Evolutionary conservation across 2,797 vertebrate genomes (phyloP), one percentile per base, ranked within the genome.

Genomic region (Gallirallus australis): DNA sequence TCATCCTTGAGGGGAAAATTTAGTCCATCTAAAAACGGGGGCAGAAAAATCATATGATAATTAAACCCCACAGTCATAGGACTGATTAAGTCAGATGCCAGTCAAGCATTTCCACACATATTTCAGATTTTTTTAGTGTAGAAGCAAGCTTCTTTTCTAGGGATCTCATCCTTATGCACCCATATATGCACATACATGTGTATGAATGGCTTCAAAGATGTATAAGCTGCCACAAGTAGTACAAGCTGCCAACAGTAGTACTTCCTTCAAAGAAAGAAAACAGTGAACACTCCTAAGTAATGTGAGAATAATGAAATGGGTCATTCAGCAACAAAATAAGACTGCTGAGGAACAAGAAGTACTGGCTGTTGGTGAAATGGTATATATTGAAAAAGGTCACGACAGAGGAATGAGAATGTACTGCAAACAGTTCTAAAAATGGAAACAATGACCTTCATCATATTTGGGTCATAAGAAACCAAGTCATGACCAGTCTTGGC

Each of bases 381-480:
- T 61, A 77, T 70, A 70, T 48, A 65, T 86, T 84, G 28, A 20
- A 84, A 95, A 94, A 96, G 82, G 90, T 88, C 93, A 90, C 64
- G 91, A 60, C 60, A 72, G 68, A 89, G 81, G 78, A 95, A 95
- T 82, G 86, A 89, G 75, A 94, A 87, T 71, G 90, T 95, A 86
- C 85, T 94, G 93, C 71, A 90, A 95, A 82, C 90, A 89, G 64
- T 90, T 94, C 93, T 88, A 96, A 94, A 96, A 94, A 79, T 54
- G 48, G 91, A 94, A 91, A 86, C 11, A 0, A 53, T 73, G 93
- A 93, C 91, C 93, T 96, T 93, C 96, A 93, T 59, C n/a, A 2
- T 35, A 84, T 42, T 89, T 80, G 82, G 94, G 80, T 80, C 88
- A 80, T 75, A 95, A 94, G 82, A 90, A 96, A 94, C 17, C 60